These are phyloP conservation scores for Polietes domitor DNA, from an alignment of 2,888 invertebrate genomes.

Conservation along the genomic window DNA sequence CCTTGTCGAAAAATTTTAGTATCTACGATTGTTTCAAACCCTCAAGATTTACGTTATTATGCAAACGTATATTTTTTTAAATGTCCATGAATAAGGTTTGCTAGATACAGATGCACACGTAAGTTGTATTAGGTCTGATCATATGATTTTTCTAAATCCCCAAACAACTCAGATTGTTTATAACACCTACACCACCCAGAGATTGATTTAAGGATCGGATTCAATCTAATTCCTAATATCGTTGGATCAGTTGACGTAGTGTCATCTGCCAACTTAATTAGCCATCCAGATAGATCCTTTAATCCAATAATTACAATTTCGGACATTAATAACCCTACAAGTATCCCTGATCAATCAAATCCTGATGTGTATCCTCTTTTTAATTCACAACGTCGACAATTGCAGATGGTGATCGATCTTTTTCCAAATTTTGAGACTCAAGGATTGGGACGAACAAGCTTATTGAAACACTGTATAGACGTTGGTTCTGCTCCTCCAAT, in stretches of 20 bases:
- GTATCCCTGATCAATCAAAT: not conserved
- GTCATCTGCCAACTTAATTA: not conserved
- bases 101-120: too few species aligned
- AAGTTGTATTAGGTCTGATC: too few species aligned
- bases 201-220: constrained; percentile 39
- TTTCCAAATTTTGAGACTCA: constrained; percentile 38
- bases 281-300: not conserved
- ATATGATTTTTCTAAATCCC: too few species aligned
- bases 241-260: constrained; percentile 1
- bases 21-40: too few species aligned
- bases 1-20: too few species aligned
- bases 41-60: too few species aligned
- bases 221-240: constrained; percentile 16
- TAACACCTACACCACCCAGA: constrained; percentile 40
- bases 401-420: constrained; percentile 4
- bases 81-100: too few species aligned
- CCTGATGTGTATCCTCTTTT: not conserved
- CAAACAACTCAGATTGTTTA: constrained; percentile 17
- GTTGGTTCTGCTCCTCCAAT: constrained; percentile 48
- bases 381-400: not conserved
- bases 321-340: not conserved
- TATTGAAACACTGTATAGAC: constrained; percentile 50
- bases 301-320: not conserved
- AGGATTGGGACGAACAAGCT: constrained; percentile 40
- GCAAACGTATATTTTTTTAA: too few species aligned